Percentiles rank a stretch among this genome's conserved stretches.
These are phyloP conservation scores for Colinus virginianus DNA, from an alignment of 2,113 vertebrate species.

Conservation along the genomic window DNA sequence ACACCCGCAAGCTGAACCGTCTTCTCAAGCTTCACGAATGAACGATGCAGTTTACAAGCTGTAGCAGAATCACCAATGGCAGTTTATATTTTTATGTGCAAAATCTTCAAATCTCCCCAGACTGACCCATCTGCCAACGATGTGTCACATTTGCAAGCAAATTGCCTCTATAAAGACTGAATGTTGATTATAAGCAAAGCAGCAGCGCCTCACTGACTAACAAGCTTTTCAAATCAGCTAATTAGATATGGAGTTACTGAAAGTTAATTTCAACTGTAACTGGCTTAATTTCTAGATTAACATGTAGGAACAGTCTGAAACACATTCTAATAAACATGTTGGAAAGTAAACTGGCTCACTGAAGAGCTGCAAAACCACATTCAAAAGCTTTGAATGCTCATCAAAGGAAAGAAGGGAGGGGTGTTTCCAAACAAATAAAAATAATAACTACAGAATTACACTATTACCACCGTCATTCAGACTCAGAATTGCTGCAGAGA, in stretches of 20 bases:
- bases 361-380: neutral
- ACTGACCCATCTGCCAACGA: neutral
- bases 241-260: neutral
- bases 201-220: neutral
- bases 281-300: neutral
- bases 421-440: neutral
- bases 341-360: neutral
- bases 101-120: neutral
- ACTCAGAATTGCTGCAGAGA: neutral
- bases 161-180: neutral
- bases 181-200: neutral
- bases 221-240: neutral
- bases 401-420: neutral
- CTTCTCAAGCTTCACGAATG: constrained; percentile 53
- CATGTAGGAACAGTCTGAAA: neutral
- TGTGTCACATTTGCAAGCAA: neutral
- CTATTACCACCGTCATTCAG: neutral
- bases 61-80: neutral
- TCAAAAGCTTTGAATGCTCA: neutral
- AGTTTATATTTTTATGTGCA: fast-evolving
- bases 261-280: neutral
- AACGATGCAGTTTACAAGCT: constrained; percentile 63
- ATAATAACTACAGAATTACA: neutral
- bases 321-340: neutral
- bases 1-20: neutral